Evolutionary conservation across 2,888 invertebrate species (phyloP).

Genomic region (Catocala nupta): DNA sequence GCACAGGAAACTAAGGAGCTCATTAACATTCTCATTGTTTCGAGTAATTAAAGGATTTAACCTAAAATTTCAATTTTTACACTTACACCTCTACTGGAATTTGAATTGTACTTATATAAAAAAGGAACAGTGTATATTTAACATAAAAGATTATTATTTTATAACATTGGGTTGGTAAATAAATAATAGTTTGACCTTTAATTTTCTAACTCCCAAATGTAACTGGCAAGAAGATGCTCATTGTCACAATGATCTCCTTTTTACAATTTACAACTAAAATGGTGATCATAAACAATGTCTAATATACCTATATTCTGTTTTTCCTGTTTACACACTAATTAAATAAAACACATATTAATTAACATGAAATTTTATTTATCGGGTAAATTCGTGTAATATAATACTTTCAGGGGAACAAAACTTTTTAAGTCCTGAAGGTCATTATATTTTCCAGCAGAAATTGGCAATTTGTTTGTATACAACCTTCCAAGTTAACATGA

Average conservation of each 20-base stretch:
- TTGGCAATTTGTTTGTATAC: background rate
- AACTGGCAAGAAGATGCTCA: conserved; percentile 24
- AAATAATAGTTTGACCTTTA: conserved; percentile 21
- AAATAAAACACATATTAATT: conserved; percentile 1
- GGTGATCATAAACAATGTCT: too few relatives aligned
- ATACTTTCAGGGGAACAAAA: conserved; percentile 18
- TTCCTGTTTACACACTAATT: background rate
- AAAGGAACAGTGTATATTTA: conserved; percentile 11
- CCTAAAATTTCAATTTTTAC: conserved; percentile 28
- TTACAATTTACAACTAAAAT: conserved; percentile 14
- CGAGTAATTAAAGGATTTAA: conserved; percentile 26
- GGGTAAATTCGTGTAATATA: conserved; percentile 1
- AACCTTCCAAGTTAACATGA: background rate
- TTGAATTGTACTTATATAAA: conserved; percentile 25
- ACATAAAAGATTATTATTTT: too few relatives aligned
- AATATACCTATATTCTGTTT: too few relatives aligned
- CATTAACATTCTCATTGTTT: conserved; percentile 28
- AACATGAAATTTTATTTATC: background rate
- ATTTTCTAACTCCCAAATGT: conserved; percentile 28
- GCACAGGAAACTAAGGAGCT: conserved; percentile 27
- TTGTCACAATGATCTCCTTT: conserved; percentile 13
- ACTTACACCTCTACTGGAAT: conserved; percentile 26
- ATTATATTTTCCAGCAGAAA: conserved; percentile 3
- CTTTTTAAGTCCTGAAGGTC: conserved; percentile 11
- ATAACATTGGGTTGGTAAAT: conserved; percentile 3